phyloP scores from a whole-genome alignment of 2,797 vertebrate species.

The Uromys caudimaculatus region DNA sequence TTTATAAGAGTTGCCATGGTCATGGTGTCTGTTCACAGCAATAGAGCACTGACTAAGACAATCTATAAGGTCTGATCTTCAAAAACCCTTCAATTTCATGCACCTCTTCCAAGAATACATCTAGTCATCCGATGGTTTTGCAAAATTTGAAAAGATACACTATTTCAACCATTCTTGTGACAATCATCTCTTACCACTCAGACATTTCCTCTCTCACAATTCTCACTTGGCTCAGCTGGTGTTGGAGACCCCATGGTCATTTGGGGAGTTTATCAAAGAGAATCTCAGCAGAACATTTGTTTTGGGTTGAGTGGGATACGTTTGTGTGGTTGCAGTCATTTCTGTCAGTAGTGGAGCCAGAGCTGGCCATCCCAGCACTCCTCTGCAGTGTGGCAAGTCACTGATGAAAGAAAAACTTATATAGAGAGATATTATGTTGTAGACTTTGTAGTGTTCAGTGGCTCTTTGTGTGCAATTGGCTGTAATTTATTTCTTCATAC shows the following conservation, averaged over 20 bases:
- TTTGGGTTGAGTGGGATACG: not conserved
- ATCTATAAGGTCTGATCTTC: slow-evolving; percentile 1
- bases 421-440: not conserved
- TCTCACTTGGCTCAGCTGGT: not conserved
- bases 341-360: not conserved
- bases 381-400: not conserved
- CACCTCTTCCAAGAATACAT: not conserved
- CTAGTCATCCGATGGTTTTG: not conserved
- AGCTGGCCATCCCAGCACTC: too few relatives aligned
- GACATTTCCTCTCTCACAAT: not conserved
- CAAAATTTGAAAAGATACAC: slow-evolving; percentile 30
- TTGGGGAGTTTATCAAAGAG: not conserved
- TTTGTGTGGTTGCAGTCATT: not conserved
- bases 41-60: not conserved
- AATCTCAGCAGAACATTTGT: slow-evolving; percentile 26
- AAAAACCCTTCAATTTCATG: not conserved
- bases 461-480: not conserved
- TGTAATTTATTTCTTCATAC: not conserved
- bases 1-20: not conserved
- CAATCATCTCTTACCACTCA: not conserved
- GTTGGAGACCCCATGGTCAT: not conserved
- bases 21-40: not conserved
- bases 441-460: not conserved
- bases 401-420: not conserved
- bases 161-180: slow-evolving; percentile 13